These are phyloP conservation scores for Andrena camellia DNA, from an alignment of 2,888 invertebrate species.

Conservation along the genomic window DNA sequence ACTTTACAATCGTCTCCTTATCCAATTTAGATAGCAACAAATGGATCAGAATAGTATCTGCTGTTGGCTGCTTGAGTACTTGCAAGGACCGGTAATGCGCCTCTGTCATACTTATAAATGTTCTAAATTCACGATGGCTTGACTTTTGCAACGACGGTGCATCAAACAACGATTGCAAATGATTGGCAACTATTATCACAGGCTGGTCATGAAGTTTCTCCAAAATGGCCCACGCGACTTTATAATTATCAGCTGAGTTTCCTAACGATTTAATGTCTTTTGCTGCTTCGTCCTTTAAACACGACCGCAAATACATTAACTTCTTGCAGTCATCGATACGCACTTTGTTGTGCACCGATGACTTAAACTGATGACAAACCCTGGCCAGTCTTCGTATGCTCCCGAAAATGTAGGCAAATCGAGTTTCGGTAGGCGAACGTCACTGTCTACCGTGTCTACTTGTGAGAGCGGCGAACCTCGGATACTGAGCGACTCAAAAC, in stretches of 20 bases:
- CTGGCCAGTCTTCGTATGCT: too few species aligned
- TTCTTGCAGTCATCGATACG: background rate
- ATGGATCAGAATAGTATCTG: background rate
- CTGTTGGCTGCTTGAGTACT: background rate
- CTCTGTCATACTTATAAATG: background rate
- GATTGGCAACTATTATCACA: constrained; percentile 11
- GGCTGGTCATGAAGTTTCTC: constrained; percentile 15
- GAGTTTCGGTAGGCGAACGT: too few species aligned
- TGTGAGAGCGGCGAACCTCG: too few species aligned
- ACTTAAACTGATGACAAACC: too few species aligned
- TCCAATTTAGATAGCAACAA: background rate
- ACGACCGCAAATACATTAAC: constrained; percentile 30
- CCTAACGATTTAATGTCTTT: background rate
- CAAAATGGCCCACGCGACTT: constrained; percentile 11
- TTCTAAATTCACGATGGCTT: background rate
- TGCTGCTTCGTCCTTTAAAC: constrained; percentile 14
- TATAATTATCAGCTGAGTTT: constrained; percentile 18
- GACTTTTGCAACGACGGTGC: background rate
- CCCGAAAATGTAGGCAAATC: too few species aligned
- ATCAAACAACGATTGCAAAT: background rate
- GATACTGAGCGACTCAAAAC: too few species aligned
- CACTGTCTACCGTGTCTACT: too few species aligned
- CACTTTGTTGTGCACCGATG: too few species aligned
- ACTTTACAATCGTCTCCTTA: background rate
- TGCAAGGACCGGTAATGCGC: background rate